phyloP scores from a whole-genome alignment of 2,888 invertebrate species.

The Drosophila koepferae region DNA sequence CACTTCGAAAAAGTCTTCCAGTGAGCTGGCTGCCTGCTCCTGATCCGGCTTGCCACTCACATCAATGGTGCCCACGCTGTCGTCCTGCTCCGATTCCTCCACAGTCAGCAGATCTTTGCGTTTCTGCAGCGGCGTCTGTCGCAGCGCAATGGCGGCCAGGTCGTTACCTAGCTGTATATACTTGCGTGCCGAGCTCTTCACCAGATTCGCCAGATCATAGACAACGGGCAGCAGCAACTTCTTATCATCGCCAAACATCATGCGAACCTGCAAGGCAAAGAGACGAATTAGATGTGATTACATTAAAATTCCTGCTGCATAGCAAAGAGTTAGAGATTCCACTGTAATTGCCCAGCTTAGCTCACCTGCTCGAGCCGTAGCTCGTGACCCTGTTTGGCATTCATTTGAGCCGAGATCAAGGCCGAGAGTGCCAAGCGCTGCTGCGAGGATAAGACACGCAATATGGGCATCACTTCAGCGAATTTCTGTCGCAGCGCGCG shows the following conservation, averaged over 20 bases:
- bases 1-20: constrained; percentile 79
- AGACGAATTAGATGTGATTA: background rate
- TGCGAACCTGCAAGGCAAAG: constrained; percentile 85
- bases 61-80: constrained; percentile 62
- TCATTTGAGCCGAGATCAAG: constrained; percentile 88
- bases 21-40: constrained; percentile 30
- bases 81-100: constrained; percentile 52
- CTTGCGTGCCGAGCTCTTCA: constrained; percentile 86
- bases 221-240: constrained; percentile 88
- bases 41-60: constrained; percentile 27
- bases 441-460: constrained; percentile 88
- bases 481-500: constrained; percentile 88
- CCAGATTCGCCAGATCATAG: constrained; percentile 88
- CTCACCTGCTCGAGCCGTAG: constrained; percentile 87
- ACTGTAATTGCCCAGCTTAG: background rate
- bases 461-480: constrained; percentile 88
- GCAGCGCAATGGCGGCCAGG: constrained; percentile 46
- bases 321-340: background rate
- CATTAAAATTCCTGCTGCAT: background rate
- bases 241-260: constrained; percentile 87
- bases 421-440: constrained; percentile 88
- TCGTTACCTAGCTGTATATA: constrained; percentile 69
- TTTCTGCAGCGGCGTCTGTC: constrained; percentile 43
- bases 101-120: constrained; percentile 62
- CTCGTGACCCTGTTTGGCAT: constrained; percentile 86